A percentile compares a stretch with the other conserved stretches of the same genome.
Evolutionary conservation across 2,113 vertebrate genomes (phyloP).

Genomic region (Danio rerio): DNA sequence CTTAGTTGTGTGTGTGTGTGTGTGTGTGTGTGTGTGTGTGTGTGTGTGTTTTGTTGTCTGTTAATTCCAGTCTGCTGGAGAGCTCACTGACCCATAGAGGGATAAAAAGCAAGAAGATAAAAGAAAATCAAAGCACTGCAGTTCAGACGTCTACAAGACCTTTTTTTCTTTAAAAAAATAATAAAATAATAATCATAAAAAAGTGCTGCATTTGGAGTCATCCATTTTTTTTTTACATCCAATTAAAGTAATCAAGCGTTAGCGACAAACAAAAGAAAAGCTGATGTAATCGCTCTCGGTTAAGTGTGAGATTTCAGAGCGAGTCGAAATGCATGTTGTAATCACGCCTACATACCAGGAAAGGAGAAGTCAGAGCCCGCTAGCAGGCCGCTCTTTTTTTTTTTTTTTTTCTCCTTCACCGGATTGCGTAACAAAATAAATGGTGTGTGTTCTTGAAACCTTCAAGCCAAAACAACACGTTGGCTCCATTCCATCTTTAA

Average conservation of each 20-base stretch:
- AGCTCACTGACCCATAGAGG: conserved; percentile 77
- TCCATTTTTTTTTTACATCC: conserved; percentile 49
- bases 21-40: no score
- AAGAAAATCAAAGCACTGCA: conserved; percentile 1
- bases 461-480: conserved; percentile 69
- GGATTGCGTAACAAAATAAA: conserved; percentile 75
- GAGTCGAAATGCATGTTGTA: conserved; percentile 62
- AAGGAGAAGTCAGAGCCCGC: conserved; percentile 60
- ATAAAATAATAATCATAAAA: not conserved
- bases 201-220: conserved; percentile 36
- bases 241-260: conserved; percentile 59
- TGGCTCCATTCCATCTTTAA: conserved; percentile 74
- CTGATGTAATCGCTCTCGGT: conserved; percentile 49
- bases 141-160: not conserved
- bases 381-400: conserved; percentile 62
- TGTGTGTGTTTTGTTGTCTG: conserved; percentile 79
- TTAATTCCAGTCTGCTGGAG: conserved; percentile 83
- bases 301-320: conserved; percentile 58
- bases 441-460: conserved; percentile 64
- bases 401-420: conserved; percentile 43
- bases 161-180: not conserved
- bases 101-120: not conserved
- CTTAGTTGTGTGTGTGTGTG: conserved; percentile 77
- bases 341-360: conserved; percentile 57
- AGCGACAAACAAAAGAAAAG: conserved; percentile 48